These are phyloP conservation scores for Cheilosia scutellata DNA, from an alignment of 2,888 invertebrate genomes.

Conservation along the genomic window DNA sequence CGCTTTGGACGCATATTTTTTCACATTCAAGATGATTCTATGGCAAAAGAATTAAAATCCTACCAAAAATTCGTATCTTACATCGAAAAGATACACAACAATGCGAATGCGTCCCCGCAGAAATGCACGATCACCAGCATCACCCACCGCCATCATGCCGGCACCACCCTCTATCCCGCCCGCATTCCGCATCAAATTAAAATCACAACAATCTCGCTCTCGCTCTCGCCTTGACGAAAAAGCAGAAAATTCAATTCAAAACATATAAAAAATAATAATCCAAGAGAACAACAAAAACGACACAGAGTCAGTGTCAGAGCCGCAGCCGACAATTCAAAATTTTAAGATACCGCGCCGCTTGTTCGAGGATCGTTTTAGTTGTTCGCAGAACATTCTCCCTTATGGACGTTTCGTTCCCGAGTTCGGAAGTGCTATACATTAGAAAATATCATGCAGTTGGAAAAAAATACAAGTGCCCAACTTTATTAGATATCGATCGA, in stretches of 20 bases:
- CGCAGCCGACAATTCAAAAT: constrained; percentile 35
- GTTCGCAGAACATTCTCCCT: constrained; percentile 78
- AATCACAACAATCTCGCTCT: constrained; percentile 6
- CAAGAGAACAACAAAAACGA: constrained; percentile 60
- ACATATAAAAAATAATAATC: constrained; percentile 53
- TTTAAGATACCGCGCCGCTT: constrained; percentile 63
- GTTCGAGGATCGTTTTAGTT: constrained; percentile 77
- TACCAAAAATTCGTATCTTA: constrained; percentile 40
- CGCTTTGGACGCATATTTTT: constrained; percentile 15
- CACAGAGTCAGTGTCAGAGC: neutral
- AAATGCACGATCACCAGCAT: constrained; percentile 39
- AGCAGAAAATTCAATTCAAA: constrained; percentile 59
- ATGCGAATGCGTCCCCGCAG: constrained; percentile 2
- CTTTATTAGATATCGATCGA: constrained; percentile 10
- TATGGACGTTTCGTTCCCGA: constrained; percentile 76
- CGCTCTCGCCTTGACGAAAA: constrained; percentile 23
- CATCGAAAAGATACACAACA: constrained; percentile 34
- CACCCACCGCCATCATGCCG: neutral
- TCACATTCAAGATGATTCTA: constrained; percentile 4
- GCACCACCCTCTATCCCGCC: constrained; percentile 23
- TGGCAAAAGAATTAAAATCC: constrained; percentile 29
- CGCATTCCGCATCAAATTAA: neutral
- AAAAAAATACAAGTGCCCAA: constrained; percentile 21
- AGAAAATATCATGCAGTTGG: constrained; percentile 22
- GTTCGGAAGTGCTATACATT: neutral